Evolutionary conservation across 1,140 invertebrate species (phyloP).

Genomic region (Zaprionus nigranus): DNA sequence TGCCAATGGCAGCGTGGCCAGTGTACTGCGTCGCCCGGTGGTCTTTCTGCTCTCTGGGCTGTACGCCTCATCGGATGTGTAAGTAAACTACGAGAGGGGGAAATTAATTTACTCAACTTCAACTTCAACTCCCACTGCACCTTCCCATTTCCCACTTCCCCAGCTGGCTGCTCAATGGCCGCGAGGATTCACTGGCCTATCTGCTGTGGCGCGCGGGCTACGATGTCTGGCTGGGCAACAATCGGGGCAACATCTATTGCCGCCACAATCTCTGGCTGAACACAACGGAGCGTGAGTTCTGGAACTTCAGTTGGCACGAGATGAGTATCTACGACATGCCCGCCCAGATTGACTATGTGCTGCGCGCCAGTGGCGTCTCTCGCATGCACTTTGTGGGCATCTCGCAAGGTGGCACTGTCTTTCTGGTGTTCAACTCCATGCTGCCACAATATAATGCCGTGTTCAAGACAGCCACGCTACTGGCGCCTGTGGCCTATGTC

Average conservation of each 20-base stretch:
- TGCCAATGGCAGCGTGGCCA: conserved; percentile 73
- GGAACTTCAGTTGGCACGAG: conserved; percentile 88
- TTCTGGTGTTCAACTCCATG: conserved; percentile 86
- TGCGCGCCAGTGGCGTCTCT: conserved; percentile 85
- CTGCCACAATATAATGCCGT: conserved; percentile 87
- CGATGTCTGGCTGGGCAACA: conserved; percentile 91
- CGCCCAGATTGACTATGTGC: conserved; percentile 88
- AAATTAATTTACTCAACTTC: too few relatives aligned
- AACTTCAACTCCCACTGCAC: not conserved
- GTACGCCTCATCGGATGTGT: conserved; percentile 86
- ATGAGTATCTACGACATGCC: conserved; percentile 90
- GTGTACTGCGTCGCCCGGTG: conserved; percentile 87
- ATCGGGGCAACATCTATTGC: conserved; percentile 89
- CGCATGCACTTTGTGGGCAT: conserved; percentile 85
- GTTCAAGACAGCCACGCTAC: conserved; percentile 85
- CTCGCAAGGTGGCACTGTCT: conserved; percentile 87
- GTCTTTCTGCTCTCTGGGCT: conserved; percentile 89
- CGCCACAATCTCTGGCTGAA: conserved; percentile 85
- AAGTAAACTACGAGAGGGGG: conserved; percentile 21
- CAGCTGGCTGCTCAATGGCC: conserved; percentile 77
- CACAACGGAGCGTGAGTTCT: conserved; percentile 84
- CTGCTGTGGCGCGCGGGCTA: conserved; percentile 89
- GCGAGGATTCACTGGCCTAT: conserved; percentile 85
- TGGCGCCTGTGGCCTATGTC: conserved; percentile 87
- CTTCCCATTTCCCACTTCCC: not conserved